Evolutionary conservation across 2,113 vertebrate genomes (phyloP).

Genomic region (Peromyscus polionotus): DNA sequence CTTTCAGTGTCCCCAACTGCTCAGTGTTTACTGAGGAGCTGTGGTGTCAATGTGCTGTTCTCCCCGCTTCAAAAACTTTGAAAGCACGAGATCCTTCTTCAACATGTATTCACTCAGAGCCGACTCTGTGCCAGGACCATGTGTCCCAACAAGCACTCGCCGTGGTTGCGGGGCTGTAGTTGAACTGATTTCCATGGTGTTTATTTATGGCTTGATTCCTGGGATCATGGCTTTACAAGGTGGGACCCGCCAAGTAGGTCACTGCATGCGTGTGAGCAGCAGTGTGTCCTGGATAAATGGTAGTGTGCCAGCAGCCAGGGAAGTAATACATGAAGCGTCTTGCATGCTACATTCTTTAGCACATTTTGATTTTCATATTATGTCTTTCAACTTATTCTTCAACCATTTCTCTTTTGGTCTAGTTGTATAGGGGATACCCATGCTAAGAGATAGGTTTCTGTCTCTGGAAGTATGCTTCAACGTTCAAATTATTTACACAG

Average conservation of each 20-base stretch:
- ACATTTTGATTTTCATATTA: neutral
- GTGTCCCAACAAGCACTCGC: neutral
- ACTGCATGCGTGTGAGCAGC: neutral
- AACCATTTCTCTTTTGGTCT: neutral
- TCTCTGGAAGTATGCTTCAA: neutral
- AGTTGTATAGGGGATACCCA: neutral
- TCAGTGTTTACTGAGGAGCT: neutral
- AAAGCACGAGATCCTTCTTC: neutral
- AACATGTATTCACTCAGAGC: neutral
- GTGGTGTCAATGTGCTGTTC: neutral
- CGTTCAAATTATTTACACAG: conserved; percentile 9
- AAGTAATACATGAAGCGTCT: neutral
- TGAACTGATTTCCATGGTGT: neutral
- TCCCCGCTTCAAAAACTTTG: neutral
- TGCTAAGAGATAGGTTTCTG: neutral
- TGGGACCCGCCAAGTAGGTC: neutral
- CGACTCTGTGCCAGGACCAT: neutral
- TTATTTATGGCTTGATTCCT: neutral
- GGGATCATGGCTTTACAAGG: neutral
- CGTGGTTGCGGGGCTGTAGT: neutral
- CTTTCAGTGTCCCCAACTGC: neutral
- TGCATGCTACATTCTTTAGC: neutral
- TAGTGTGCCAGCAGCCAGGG: neutral
- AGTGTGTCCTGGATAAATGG: neutral
- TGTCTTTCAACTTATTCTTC: neutral